phyloP scores from a whole-genome alignment of 2,888 invertebrate species.

The Drosophila kambysellisi region DNA sequence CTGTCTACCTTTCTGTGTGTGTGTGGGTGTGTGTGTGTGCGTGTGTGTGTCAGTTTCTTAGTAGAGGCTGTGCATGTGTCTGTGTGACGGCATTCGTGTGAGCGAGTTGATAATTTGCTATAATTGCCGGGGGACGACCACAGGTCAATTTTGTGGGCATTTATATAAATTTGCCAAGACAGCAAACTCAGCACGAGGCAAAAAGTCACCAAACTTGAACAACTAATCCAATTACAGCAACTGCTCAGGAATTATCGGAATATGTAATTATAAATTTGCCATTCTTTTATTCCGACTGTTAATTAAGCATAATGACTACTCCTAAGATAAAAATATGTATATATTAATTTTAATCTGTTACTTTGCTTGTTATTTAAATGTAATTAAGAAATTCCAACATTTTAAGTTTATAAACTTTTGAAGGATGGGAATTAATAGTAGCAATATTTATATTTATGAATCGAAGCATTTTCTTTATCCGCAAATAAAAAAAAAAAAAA shows the following conservation, averaged over 20 bases:
- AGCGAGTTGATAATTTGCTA: conserved; percentile 79
- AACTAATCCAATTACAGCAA: conserved; percentile 59
- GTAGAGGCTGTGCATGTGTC: conserved; percentile 39
- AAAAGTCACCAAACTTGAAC: conserved; percentile 57
- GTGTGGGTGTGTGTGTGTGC: conserved; percentile 21
- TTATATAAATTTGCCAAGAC: conserved; percentile 71
- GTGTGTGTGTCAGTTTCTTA: conserved; percentile 8
- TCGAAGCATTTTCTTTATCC: neutral
- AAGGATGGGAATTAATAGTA: neutral
- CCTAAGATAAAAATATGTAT: neutral
- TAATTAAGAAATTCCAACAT: neutral
- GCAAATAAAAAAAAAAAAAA: neutral
- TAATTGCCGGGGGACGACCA: conserved; percentile 76
- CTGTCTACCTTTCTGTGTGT: conserved; percentile 51
- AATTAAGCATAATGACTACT: conserved; percentile 1
- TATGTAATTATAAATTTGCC: neutral
- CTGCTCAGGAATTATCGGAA: neutral
- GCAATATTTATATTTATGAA: neutral
- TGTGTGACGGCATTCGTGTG: conserved; percentile 59
- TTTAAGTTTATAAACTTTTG: neutral
- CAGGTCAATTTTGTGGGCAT: conserved; percentile 78
- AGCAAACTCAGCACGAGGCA: conserved; percentile 48
- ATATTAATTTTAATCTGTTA: neutral
- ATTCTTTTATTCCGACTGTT: neutral
- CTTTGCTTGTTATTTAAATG: neutral